Conservation (phyloP, 2,113 vertebrate genomes). For the Stigmatopora argus region DNA sequence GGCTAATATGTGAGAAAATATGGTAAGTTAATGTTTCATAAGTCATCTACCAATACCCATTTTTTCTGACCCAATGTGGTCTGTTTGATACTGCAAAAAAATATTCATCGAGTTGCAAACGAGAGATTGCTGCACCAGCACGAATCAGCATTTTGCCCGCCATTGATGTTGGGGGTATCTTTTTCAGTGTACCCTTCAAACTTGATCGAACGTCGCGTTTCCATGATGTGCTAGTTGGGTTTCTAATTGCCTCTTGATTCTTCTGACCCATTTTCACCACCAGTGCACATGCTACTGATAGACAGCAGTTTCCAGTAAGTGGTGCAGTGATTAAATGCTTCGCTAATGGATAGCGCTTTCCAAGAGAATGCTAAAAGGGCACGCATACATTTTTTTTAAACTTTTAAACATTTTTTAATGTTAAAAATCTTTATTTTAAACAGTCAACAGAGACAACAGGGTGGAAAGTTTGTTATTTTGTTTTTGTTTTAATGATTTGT, state of each 20-base stretch:
- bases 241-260: not conserved
- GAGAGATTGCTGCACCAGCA: slow-evolving; percentile 34
- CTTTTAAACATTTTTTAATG: too few species aligned
- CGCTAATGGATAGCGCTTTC: slow-evolving; percentile 59
- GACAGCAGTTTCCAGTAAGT: slow-evolving; percentile 61
- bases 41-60: not conserved
- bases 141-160: slow-evolving; percentile 41
- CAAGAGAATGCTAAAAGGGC: slow-evolving; percentile 7
- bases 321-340: slow-evolving; percentile 65
- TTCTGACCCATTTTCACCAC: not conserved
- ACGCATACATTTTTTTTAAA: too few species aligned
- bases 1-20: too few species aligned
- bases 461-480: not conserved
- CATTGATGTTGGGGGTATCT: slow-evolving; percentile 30
- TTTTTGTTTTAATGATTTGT: too few species aligned
- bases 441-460: not conserved
- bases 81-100: slow-evolving; percentile 36
- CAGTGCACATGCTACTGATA: slow-evolving; percentile 23
- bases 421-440: not conserved
- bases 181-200: slow-evolving; percentile 19
- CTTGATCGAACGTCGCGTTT: slow-evolving; percentile 1
- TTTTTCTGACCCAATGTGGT: slow-evolving; percentile 12
- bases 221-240: not conserved
- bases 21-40: not conserved
- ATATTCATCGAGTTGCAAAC: slow-evolving; percentile 23